A percentile compares a stretch with the other conserved stretches of the same genome.
Conservation (phyloP, 1,140 invertebrate species). For the Drosophila eugracilis region DNA sequence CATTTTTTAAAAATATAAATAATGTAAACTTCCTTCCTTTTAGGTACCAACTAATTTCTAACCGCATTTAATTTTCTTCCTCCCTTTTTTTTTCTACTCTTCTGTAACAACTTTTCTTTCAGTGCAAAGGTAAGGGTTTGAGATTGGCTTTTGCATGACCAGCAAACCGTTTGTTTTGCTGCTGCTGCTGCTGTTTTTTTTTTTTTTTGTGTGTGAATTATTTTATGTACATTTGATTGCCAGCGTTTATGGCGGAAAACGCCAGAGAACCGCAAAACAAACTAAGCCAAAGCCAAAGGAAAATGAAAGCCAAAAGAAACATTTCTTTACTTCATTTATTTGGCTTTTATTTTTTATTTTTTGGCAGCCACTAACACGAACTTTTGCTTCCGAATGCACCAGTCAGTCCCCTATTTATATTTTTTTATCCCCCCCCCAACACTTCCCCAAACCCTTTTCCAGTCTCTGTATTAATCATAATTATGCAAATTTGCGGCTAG, state of each 20-base stretch:
- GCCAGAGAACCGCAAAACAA: slow-evolving; percentile 48
- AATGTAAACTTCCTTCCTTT: no score
- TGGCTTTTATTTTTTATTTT: slow-evolving; percentile 19
- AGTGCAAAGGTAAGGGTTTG: background rate
- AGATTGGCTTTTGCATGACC: slow-evolving; percentile 57
- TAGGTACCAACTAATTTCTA: no score
- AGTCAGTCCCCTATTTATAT: slow-evolving; percentile 6
- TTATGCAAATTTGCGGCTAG: slow-evolving; percentile 71
- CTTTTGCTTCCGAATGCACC: slow-evolving; percentile 34
- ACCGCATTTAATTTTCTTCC: no score
- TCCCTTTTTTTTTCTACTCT: background rate
- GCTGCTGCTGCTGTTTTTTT: slow-evolving; percentile 24
- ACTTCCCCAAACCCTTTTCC: no score
- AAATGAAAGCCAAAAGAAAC: slow-evolving; percentile 13
- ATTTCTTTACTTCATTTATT: slow-evolving; percentile 1
- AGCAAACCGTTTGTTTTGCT: slow-evolving; percentile 69
- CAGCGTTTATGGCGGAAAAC: slow-evolving; percentile 79
- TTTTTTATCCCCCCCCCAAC: no score
- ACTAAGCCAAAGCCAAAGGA: slow-evolving; percentile 20
- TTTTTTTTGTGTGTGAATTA: slow-evolving; percentile 68
- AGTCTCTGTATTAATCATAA: slow-evolving; percentile 75
- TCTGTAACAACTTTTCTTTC: background rate
- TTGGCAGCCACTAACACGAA: slow-evolving; percentile 36
- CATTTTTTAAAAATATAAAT: no score
- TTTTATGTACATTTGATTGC: slow-evolving; percentile 82